phyloP scores from a whole-genome alignment of 2,888 invertebrate genomes.

The Clusia tigrina region DNA sequence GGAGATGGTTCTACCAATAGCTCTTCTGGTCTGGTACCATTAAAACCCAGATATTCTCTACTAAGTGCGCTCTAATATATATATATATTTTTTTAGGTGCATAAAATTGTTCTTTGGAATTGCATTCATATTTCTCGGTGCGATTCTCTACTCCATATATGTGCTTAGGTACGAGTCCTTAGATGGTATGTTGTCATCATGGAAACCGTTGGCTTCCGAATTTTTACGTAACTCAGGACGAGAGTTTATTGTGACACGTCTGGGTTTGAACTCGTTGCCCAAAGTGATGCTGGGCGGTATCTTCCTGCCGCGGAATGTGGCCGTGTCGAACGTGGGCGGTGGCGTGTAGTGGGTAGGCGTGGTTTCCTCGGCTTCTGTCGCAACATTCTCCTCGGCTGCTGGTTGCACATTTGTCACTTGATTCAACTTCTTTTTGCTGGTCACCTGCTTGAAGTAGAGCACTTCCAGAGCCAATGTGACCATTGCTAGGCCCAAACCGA shows the following conservation, averaged over 20 bases:
- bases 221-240: slow-evolving; percentile 22
- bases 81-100: no score
- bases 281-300: slow-evolving; percentile 42
- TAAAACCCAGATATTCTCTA: no score
- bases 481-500: slow-evolving; percentile 85
- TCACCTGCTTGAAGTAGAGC: slow-evolving; percentile 70
- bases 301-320: slow-evolving; percentile 48
- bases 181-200: no score
- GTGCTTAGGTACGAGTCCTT: no score
- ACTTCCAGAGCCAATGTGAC: slow-evolving; percentile 83
- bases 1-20: no score
- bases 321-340: slow-evolving; percentile 53
- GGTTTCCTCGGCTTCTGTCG: slow-evolving; percentile 1
- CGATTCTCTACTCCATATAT: no score
- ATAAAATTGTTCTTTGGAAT: no score
- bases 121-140: no score
- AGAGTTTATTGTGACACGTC: slow-evolving; percentile 33
- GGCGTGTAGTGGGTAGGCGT: slow-evolving; percentile 48
- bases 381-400: slow-evolving; percentile 14
- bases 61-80: no score
- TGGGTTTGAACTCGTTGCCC: slow-evolving; percentile 49
- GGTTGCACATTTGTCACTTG: slow-evolving; percentile 47
- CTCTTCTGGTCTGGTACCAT: no score
- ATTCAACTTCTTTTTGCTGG: not conserved
- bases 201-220: no score